phyloP scores from a whole-genome alignment of 2,113 vertebrate species.

The Apus apus region DNA sequence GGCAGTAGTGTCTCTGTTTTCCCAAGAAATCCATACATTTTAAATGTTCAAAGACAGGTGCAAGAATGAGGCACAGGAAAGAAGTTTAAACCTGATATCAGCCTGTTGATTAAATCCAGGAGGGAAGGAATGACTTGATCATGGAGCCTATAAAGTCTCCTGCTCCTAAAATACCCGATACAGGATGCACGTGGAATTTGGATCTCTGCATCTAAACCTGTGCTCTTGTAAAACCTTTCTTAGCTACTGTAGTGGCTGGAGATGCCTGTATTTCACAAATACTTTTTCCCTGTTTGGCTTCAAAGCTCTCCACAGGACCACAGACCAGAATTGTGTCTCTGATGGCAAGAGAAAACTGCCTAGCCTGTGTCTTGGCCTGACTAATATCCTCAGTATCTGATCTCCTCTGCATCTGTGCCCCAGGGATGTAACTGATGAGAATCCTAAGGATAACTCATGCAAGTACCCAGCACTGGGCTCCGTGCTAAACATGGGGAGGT shows the following conservation, averaged over 20 bases:
- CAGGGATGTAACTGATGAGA: rapidly evolving
- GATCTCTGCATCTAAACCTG: not conserved
- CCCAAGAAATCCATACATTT: not conserved
- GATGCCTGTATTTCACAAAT: not conserved
- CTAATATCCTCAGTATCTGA: too few relatives aligned
- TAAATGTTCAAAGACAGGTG: not conserved
- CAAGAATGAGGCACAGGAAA: not conserved
- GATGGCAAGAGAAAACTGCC: not conserved
- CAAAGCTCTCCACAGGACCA: not conserved
- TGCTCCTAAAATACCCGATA: not conserved
- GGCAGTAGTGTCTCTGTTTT: not conserved
- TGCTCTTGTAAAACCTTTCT: not conserved
- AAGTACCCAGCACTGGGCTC: rapidly evolving
- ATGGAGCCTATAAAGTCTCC: not conserved
- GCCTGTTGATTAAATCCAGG: not conserved
- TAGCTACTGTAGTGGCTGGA: not conserved
- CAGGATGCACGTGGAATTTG: not conserved
- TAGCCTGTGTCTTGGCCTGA: not conserved
- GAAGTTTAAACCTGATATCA: not conserved
- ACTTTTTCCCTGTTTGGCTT: not conserved
- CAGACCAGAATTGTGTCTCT: not conserved
- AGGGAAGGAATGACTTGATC: not conserved
- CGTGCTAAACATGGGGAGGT: not conserved
- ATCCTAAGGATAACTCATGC: rapidly evolving
- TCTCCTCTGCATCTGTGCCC: not conserved